phyloP scores from a whole-genome alignment of 2,113 vertebrate species.

The Coracopsis vasa region DNA sequence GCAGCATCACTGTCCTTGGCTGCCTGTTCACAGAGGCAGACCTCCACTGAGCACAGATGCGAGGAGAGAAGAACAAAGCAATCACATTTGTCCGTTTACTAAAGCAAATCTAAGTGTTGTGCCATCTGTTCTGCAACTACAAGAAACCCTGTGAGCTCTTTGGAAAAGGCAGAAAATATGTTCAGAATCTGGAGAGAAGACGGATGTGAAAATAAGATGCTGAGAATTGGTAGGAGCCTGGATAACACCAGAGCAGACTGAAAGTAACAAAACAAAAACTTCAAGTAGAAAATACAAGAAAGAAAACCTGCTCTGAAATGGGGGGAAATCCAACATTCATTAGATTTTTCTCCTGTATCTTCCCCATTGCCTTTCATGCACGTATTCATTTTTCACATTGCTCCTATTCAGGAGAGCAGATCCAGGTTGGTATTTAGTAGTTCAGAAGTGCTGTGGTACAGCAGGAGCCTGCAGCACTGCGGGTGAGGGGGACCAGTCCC shows the following conservation, averaged over 20 bases:
- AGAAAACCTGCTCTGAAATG: neutral
- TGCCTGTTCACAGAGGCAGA: neutral
- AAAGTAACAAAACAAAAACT: neutral
- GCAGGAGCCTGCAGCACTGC: neutral
- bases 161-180: neutral
- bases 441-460: neutral
- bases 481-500: rapidly evolving
- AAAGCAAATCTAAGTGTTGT: neutral
- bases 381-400: neutral
- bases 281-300: neutral
- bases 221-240: neutral
- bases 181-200: neutral
- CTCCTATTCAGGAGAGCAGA: neutral
- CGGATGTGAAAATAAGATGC: constrained; percentile 8
- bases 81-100: neutral
- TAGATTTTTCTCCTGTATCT: neutral
- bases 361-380: neutral
- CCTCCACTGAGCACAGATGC: neutral
- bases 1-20: neutral
- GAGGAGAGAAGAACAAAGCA: neutral
- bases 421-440: neutral
- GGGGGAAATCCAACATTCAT: neutral
- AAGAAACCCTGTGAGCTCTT: neutral
- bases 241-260: neutral
- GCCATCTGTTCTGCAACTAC: constrained; percentile 34